Evolutionary conservation across 1,140 invertebrate species (phyloP).

Genomic region (Caenorhabditis elegans): WBcel235 BX284603.4:7009501-7010000

Average conservation of each 20-base stretch:
- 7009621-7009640: not conserved
- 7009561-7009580: too few relatives aligned
- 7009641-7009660: not conserved
- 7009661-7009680: not conserved
- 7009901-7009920: constrained; percentile 4
- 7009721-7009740: not conserved
- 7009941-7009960: not conserved
- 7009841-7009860: constrained; percentile 1
- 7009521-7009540: too few relatives aligned
- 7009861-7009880: not conserved
- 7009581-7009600: constrained; percentile 25
- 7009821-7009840: not conserved
- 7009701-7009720: not conserved
- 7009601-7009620: constrained; percentile 24
- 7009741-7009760: not conserved
- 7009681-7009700: not conserved
- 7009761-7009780: not conserved
- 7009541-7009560: too few relatives aligned
- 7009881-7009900: constrained; percentile 16
- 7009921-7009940: constrained; percentile 29
- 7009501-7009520: too few relatives aligned
- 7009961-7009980: too few relatives aligned
- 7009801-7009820: not conserved
- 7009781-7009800: not conserved
- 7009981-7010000: too few relatives aligned